phyloP scores from a whole-genome alignment of 2,888 invertebrate species.

The Rhaphigaster nebulosa region DNA sequence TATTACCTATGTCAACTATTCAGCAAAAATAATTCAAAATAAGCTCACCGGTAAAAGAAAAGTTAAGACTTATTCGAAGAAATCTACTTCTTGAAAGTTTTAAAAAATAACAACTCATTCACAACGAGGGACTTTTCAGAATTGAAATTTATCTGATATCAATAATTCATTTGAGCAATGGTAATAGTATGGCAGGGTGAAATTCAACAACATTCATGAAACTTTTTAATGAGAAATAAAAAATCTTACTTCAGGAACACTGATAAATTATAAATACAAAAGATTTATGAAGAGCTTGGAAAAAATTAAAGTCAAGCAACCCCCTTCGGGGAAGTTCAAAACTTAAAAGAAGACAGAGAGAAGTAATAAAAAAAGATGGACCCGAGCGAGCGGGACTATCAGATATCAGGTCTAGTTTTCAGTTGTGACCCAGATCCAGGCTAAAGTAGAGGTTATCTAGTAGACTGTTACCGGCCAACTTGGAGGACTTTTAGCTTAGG shows the following conservation, averaged over 20 bases:
- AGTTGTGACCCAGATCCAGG: neutral
- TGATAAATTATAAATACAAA: neutral
- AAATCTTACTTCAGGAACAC: neutral
- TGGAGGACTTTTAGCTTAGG: neutral
- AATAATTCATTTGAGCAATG: neutral
- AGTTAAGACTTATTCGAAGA: too few species aligned
- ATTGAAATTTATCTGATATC: too few species aligned
- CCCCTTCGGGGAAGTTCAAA: neutral
- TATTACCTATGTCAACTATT: too few species aligned
- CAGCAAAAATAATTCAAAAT: too few species aligned
- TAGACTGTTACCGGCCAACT: neutral
- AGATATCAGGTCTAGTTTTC: neutral
- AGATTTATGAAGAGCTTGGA: neutral
- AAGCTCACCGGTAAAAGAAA: too few species aligned
- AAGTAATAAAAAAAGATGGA: slow-evolving; percentile 14
- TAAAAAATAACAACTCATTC: too few species aligned
- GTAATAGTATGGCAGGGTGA: neutral
- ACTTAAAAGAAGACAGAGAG: neutral
- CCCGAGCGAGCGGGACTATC: neutral
- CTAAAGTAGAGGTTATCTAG: neutral
- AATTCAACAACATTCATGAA: neutral
- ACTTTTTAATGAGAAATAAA: neutral
- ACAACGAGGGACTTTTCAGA: too few species aligned
- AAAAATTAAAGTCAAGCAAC: neutral
- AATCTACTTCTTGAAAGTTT: too few species aligned